Base-by-base conservation (phyloP, 2,888 invertebrate species). In the Fragum whitleyi region DNA sequence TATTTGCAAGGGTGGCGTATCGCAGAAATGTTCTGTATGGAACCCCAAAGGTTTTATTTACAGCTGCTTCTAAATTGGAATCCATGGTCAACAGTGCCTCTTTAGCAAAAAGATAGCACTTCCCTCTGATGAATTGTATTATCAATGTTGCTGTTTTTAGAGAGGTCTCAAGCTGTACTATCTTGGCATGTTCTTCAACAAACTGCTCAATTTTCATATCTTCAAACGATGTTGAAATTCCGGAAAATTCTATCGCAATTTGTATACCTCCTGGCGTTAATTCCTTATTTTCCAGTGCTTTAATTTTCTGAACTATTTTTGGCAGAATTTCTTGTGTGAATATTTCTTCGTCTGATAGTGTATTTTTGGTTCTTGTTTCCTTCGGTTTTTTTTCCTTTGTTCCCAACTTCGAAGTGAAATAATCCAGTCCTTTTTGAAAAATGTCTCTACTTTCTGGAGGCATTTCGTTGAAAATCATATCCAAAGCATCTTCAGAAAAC, bases 41-140 rank as follows among this genome's bases (percentile, higher is more conserved):
- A 32, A 67, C 42, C 23, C 36, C 36, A 57, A 57, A 39, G 23
- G 28, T 47, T 42, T 23, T 42, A 21, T 36, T 67, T 19, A 67
- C 67, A 67, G 67, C 67, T 67, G 47, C 32, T 67, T 67, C 23
- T 67, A 67, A 67, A 67, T 67, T 42, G 42, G 42, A 36, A 42
- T 36, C 39, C 42, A 36, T 23, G n/a, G 32, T 42, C 42, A 67
- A 67, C 32, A 42, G 47, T 67, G n/a, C 59, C 6, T 67, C 67
- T 47, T n/a, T 47, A 11, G 67, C 67, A 47, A 67, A 67, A 67
- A 67, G 67, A 42, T 67, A 67, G n/a, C n/a, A 57, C 59, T 57
- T 57, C 14, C 59, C 59, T 57, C 59, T 57, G 16, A 57, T 57
- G 59, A 57, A 57, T 23, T 57, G 59, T 21, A 23, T 57, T 14